These are phyloP conservation scores for Calliopsis andreniformis DNA, from an alignment of 1,140 invertebrate genomes.

Conservation along the genomic window DNA sequence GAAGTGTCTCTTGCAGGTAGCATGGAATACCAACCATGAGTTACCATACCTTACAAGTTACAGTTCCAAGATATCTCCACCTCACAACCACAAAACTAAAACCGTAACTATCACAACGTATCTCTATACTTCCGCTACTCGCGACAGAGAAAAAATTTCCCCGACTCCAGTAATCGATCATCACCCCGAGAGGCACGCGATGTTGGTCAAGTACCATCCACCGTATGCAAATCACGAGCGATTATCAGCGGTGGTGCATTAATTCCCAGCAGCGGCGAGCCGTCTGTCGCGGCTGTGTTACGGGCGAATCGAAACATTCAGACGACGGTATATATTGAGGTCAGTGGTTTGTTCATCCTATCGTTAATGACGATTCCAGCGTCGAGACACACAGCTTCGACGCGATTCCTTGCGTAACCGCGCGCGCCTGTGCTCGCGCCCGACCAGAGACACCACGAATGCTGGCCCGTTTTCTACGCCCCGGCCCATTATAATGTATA, in stretches of 20 bases:
- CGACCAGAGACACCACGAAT: neutral
- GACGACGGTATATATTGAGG: slow-evolving; percentile 33
- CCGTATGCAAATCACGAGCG: neutral
- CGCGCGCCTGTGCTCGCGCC: no score
- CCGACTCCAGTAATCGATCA: no score
- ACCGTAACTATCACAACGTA: no score
- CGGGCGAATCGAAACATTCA: slow-evolving; percentile 47
- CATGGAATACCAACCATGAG: no score
- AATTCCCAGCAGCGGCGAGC: neutral
- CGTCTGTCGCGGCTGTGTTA: slow-evolving; percentile 17
- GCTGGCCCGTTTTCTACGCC: slow-evolving; percentile 68
- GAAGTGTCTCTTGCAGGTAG: no score
- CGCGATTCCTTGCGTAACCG: slow-evolving; percentile 50
- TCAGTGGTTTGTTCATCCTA: slow-evolving; percentile 51
- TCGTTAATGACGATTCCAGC: slow-evolving; percentile 52
- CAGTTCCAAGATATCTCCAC: no score
- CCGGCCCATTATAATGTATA: slow-evolving; percentile 68
- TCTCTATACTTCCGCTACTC: no score
- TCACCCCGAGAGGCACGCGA: no score
- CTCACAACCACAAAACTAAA: no score
- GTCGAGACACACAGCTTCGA: slow-evolving; percentile 42
- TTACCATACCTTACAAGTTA: no score
- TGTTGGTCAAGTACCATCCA: neutral
- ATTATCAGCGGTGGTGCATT: neutral
- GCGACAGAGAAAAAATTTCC: no score